Percentiles rank a stretch among this genome's conserved stretches.
Evolutionary conservation across 2,113 vertebrate species (phyloP).

Genomic region (Anolis carolinensis): DNA sequence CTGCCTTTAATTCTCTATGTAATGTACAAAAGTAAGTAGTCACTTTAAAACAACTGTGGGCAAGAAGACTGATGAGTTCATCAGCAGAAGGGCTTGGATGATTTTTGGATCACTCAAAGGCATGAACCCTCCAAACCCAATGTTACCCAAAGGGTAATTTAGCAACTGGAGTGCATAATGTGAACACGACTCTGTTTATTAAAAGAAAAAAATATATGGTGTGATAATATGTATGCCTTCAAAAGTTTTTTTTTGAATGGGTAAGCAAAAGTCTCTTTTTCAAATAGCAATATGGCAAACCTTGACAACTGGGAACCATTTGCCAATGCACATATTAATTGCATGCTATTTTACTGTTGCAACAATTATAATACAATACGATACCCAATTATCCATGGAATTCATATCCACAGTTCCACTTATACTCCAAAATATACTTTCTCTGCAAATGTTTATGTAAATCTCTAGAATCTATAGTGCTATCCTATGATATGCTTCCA

Average conservation of each 20-base stretch:
- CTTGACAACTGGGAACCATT: neutral
- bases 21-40: constrained; percentile 49
- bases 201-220: constrained; percentile 15
- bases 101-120: constrained; percentile 41
- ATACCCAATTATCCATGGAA: no score
- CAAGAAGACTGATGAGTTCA: constrained; percentile 22
- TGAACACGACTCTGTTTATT: constrained; percentile 19
- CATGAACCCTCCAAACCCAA: constrained; percentile 31
- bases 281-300: neutral
- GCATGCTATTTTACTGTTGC: neutral
- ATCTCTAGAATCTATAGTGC: no score
- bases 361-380: neutral
- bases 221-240: constrained; percentile 7
- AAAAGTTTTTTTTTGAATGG: constrained; percentile 1
- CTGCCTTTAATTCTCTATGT: constrained; percentile 45
- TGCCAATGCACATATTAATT: neutral
- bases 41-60: constrained; percentile 38
- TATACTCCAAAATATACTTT: no score
- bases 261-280: neutral
- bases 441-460: no score
- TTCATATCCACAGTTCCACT: no score
- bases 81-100: neutral
- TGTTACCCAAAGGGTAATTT: constrained; percentile 6
- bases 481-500: no score
- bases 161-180: constrained; percentile 30